Base-by-base conservation (phyloP, 2,888 invertebrate genomes). In the Blomia tropicalis region DNA sequence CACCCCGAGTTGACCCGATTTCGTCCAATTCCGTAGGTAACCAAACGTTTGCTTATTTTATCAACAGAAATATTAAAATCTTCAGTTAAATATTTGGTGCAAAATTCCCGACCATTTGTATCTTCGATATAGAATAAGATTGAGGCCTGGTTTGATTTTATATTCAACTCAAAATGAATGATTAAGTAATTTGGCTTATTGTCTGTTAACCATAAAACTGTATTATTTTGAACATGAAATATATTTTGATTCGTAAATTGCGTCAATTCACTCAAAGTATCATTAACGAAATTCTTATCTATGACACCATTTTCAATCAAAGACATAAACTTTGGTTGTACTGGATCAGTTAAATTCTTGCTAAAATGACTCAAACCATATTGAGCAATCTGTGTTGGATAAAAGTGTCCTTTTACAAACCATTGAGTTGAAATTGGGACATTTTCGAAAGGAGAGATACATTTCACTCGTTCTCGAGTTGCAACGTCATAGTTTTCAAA, bases 401-500 rank as follows among this genome's bases (percentile, higher is more conserved):
- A 98, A 75, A 84, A 91, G 75, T 96, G 95, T 0, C 96, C 96
- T 66, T 83, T 82, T 36, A 85, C 84, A 70, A 91, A 88, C 98
- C 98, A 98, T 72, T 93, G 93, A 0, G 86, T 89, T n/a, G 90
- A 90, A 60, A 93, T 83, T 0, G 93, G 93, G 19, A 93, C 91
- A 54, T 77, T 93, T 71, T 91, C 88, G 17, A 81, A 81, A 0
- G 87, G 95, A 74, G 88, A 91, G 69, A 98, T 85, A 74, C 93
- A 95, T 74, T 93, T 91, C 1, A 98, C 96, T 63, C 95, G 79
- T 71, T 93, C 92, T 59, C 96, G 78, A 4, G 88, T 86, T 77
- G 96, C 96, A 0, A 98, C 96, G 74, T 93, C 95, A 75, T 95
- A 96, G 73, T 92, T 90, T 72, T 91, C 92, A 75, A 98, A 98